A percentile compares a stretch with the other conserved stretches of the same genome.
These are phyloP conservation scores for Calyptommatus sinebrachiatus DNA, from an alignment of 2,113 vertebrate species.

Conservation along the genomic window DNA sequence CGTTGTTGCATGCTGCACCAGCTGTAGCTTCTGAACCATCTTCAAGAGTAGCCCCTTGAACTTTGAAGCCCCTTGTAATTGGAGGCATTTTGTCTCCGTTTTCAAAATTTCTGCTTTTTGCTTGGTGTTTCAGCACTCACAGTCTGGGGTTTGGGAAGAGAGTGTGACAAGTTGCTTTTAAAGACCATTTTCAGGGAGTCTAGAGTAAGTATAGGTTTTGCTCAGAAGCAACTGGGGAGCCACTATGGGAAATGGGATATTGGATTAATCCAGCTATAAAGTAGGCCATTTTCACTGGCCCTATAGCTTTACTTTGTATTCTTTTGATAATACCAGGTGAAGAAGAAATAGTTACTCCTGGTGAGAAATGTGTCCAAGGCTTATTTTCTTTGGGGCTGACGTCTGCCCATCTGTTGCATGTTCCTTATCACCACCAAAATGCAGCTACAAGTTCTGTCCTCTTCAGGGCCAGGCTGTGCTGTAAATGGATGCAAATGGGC, in stretches of 20 bases:
- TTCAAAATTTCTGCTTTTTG: conserved; percentile 24
- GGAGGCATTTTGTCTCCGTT: conserved; percentile 45
- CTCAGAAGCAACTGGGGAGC: no score
- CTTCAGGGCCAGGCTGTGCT: not conserved
- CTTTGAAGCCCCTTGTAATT: no score
- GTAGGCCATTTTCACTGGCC: not conserved
- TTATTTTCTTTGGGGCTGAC: not conserved
- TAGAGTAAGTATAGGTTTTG: no score
- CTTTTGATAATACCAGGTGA: not conserved
- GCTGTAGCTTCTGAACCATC: no score
- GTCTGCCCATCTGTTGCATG: not conserved
- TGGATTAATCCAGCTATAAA: no score
- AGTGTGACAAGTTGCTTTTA: conserved; percentile 2
- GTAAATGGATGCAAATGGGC: conserved; percentile 11
- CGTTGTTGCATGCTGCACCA: no score
- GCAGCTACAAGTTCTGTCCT: not conserved
- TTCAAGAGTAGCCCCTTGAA: no score
- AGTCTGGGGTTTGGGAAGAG: conserved; percentile 5
- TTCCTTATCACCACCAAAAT: not conserved
- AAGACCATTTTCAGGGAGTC: not conserved
- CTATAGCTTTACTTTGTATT: not conserved
- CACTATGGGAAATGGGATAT: no score
- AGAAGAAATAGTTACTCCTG: not conserved
- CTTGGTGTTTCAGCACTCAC: conserved; percentile 27
- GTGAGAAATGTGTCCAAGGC: conserved; percentile 4